Evolutionary conservation across 1,140 invertebrate genomes (phyloP).

Genomic region (Drosophila grimshawi): DNA sequence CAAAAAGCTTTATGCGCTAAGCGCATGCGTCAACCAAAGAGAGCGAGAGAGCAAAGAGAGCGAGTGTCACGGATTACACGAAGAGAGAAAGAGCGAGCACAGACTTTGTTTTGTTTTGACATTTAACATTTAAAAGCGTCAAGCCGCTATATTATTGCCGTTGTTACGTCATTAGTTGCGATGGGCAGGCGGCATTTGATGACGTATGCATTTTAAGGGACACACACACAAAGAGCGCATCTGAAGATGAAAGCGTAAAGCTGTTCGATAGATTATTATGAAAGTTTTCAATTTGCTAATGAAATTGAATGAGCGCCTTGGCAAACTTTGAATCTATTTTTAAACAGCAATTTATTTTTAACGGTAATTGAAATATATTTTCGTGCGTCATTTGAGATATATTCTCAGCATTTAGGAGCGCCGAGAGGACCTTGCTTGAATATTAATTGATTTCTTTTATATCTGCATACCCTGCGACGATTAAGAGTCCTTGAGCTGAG

Average conservation of each 20-base stretch:
- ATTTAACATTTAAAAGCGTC: constrained; percentile 33
- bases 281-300: constrained; percentile 33
- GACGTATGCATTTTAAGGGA: constrained; percentile 21
- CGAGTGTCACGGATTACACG: neutral
- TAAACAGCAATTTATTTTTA: constrained; percentile 12
- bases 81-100: neutral
- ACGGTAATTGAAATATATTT: constrained; percentile 26
- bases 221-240: neutral
- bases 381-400: constrained; percentile 8
- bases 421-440: neutral
- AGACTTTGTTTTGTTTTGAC: constrained; percentile 60
- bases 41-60: neutral
- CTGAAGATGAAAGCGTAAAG: constrained; percentile 3
- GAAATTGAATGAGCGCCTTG: constrained; percentile 30
- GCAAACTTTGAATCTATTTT: constrained; percentile 3
- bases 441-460: neutral
- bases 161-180: constrained; percentile 32
- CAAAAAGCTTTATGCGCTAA: constrained; percentile 33
- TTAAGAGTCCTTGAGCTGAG: no score
- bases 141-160: constrained; percentile 9
- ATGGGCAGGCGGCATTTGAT: constrained; percentile 24
- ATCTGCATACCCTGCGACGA: no score
- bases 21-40: constrained; percentile 44
- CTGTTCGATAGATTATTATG: constrained; percentile 18
- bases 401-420: neutral